Evolutionary conservation across 1,140 invertebrate species (phyloP).

Genomic region (Pseudomyrmex concolor): DNA sequence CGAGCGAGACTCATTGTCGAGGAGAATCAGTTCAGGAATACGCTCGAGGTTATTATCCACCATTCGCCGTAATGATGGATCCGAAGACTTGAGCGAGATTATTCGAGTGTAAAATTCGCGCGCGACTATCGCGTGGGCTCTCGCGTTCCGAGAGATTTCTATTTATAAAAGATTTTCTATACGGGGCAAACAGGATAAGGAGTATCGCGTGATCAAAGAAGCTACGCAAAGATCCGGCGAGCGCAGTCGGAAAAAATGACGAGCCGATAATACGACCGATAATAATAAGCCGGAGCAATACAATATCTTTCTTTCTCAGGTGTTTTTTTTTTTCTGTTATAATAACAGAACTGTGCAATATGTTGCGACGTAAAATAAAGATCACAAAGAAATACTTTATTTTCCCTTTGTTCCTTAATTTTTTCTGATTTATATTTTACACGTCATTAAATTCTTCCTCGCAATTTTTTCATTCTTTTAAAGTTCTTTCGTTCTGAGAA

Average conservation of each 20-base stretch:
- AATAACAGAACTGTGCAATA: no score
- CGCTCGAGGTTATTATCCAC: constrained; percentile 13
- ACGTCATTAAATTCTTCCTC: not conserved
- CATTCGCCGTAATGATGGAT: constrained; percentile 47
- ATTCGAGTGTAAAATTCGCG: constrained; percentile 60
- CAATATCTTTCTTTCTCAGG: no score
- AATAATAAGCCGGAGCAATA: no score
- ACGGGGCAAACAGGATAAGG: constrained; percentile 28
- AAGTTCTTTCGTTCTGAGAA: no score
- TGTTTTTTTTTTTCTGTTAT: not conserved
- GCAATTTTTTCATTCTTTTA: not conserved
- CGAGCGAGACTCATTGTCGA: constrained; percentile 65
- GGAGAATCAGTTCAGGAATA: constrained; percentile 34
- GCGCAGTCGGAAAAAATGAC: not conserved
- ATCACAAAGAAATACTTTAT: no score
- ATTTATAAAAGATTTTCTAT: constrained; percentile 29
- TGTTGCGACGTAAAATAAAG: no score
- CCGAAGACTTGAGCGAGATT: constrained; percentile 63
- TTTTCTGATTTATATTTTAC: not conserved
- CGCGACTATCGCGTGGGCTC: constrained; percentile 6
- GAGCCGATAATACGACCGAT: no score
- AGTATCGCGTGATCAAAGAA: constrained; percentile 53
- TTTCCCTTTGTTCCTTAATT: no score
- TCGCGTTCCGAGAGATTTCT: constrained; percentile 7
- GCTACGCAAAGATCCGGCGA: constrained; percentile 14